Evolutionary conservation across 2,888 invertebrate genomes (phyloP).

Genomic region (Xanthorhoe designata): DNA sequence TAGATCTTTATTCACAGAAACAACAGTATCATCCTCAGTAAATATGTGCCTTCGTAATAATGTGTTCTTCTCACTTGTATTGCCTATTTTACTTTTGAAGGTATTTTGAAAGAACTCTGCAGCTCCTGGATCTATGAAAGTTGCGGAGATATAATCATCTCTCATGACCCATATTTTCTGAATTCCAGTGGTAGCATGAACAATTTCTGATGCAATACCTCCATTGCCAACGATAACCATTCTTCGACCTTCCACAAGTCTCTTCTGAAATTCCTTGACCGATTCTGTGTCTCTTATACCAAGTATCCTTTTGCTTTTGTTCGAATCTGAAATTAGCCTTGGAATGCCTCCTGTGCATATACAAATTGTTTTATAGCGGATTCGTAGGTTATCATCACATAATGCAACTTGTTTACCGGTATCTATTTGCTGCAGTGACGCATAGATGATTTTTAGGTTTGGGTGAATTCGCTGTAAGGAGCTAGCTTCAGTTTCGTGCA

Average conservation of each 20-base stretch:
- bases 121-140: constrained; percentile 98
- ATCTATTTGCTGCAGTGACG: constrained; percentile 86
- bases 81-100: constrained; percentile 57
- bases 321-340: constrained; percentile 88
- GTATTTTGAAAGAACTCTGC: constrained; percentile 94
- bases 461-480: constrained; percentile 86
- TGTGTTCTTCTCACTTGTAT: constrained; percentile 52
- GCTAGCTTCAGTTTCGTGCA: constrained; percentile 89
- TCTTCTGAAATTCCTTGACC: constrained; percentile 90
- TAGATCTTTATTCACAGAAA: constrained; percentile 72
- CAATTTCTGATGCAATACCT: constrained; percentile 98
- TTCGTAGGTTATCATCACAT: constrained; percentile 81
- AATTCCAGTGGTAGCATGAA: constrained; percentile 93
- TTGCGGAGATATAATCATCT: constrained; percentile 96
- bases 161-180: constrained; percentile 97
- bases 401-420: constrained; percentile 79
- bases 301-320: constrained; percentile 88
- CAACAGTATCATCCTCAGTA: constrained; percentile 81
- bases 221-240: constrained; percentile 98
- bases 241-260: constrained; percentile 88
- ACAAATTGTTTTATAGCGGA: constrained; percentile 93
- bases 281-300: constrained; percentile 98
- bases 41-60: constrained; percentile 89
- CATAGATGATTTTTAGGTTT: constrained; percentile 89
- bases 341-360: constrained; percentile 96